Base-by-base conservation (phyloP, 2,888 invertebrate species). In the Meandrusa payeni region DNA sequence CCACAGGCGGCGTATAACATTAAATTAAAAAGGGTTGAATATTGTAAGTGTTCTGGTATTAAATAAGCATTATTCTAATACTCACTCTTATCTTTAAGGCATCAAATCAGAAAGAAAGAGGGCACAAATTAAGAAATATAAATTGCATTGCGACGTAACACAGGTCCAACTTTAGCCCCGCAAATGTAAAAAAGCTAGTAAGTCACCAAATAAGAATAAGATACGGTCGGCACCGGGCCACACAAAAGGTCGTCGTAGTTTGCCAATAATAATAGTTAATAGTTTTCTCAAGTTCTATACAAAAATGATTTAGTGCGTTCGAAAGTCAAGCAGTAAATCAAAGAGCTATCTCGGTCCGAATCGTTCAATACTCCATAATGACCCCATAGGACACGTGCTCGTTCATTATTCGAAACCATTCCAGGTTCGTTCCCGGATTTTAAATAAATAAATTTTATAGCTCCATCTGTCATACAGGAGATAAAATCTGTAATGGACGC, bases 291-390 rank as follows among this genome's bases (percentile, higher is more conserved):
- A 82, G 71, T 79, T 80, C 76, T 69, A 80, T 83, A 82, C 72
- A 81, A 69, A 76, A 61, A 75, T 85, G 86, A 87, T 86, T 86
- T 85, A 85, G 69, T 76, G 66, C 68, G 68, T 69, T 83, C 81
- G 75, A 83, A 82, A 82, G 80, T 81, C 76, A 57, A 58, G 72
- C 74, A 72, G 77, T 87, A 87, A 87, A 86, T 87, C 86, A 86
- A 65, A 69, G 52, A 64, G 71, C 67, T 71, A 77, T 81, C 70
- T 72, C 73, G 61, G 47, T 52, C 59, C 61, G 59, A 64, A 68
- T 71, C 71, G 66, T 63, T 62, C 73, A 65, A 68, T 70, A 68
- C 66, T 56, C 61, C 64, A 69, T 79, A 76, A 78, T 76, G 71
- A 76, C 64, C 59, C 54, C 52, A 55, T 60, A 67, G 64, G 76